Percentiles rank a stretch among this genome's conserved stretches.
Conservation (phyloP, 53 echinoderm and acorn worm genomes). For the Holothuria scabra region DNA sequence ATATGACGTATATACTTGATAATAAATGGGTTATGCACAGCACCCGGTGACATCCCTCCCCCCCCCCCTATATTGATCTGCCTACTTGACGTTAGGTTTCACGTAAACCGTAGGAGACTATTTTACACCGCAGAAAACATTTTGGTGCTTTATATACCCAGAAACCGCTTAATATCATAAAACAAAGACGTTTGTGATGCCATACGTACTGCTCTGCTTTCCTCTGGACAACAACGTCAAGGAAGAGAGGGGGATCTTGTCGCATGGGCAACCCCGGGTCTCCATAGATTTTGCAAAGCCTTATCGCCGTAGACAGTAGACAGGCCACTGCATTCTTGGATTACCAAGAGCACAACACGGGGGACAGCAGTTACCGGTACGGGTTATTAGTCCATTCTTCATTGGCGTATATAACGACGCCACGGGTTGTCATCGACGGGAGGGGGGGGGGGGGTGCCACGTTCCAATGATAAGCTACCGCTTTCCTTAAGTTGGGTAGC, state of each 20-base stretch:
- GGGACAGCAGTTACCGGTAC: slow-evolving; percentile 67
- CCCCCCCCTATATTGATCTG: too few relatives aligned
- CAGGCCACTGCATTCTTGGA: slow-evolving; percentile 59
- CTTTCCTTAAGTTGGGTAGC: slow-evolving; percentile 51
- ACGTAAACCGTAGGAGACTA: too few relatives aligned
- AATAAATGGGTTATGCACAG: too few relatives aligned
- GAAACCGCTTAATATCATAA: too few relatives aligned
- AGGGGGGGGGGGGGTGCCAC: slow-evolving; percentile 64
- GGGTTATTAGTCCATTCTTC: too few relatives aligned
- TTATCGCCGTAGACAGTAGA: slow-evolving; percentile 63
- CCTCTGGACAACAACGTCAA: slow-evolving; percentile 59
- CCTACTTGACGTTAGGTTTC: too few relatives aligned
- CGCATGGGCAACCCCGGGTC: slow-evolving; percentile 41
- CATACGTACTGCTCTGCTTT: slow-evolving; percentile 58
- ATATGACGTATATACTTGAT: too few relatives aligned
- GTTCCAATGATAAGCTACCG: slow-evolving; percentile 54
- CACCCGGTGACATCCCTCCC: too few relatives aligned
- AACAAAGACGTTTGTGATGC: too few relatives aligned
- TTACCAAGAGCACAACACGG: slow-evolving; percentile 68
- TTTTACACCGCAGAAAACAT: too few relatives aligned
- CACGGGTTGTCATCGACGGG: slow-evolving; percentile 57
- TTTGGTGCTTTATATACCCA: too few relatives aligned
- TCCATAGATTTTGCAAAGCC: slow-evolving; percentile 54
- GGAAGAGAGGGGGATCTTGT: slow-evolving; percentile 68
- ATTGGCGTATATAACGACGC: slow-evolving; percentile 56